These are phyloP conservation scores for Drosophila lacicola DNA, from an alignment of 2,888 invertebrate genomes.

Conservation along the genomic window DNA sequence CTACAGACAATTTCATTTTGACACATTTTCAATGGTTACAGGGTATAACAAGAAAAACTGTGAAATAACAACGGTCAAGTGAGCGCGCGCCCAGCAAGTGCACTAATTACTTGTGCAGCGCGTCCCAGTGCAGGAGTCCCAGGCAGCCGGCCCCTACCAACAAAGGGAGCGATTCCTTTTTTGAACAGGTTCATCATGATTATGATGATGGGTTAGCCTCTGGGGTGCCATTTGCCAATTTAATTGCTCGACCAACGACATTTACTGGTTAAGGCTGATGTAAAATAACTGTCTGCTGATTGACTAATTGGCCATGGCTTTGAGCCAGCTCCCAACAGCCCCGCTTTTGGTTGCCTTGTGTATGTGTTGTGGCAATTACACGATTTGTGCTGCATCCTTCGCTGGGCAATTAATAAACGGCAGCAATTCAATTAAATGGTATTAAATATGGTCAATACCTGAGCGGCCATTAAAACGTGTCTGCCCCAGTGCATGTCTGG, in stretches of 20 bases:
- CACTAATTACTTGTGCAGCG: slow-evolving; percentile 68
- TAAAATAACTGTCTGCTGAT: slow-evolving; percentile 61
- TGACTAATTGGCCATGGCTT: slow-evolving; percentile 65
- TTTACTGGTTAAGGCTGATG: slow-evolving; percentile 31
- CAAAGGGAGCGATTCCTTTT: slow-evolving; percentile 6
- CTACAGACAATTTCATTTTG: background rate
- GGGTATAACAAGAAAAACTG: slow-evolving; percentile 20
- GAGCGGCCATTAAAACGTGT: slow-evolving; percentile 28
- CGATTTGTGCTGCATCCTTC: slow-evolving; percentile 55
- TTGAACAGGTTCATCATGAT: slow-evolving; percentile 23
- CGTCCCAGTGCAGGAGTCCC: slow-evolving; percentile 33
- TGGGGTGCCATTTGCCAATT: slow-evolving; percentile 45
- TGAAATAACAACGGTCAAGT: slow-evolving; percentile 63
- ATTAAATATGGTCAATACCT: slow-evolving; percentile 63
- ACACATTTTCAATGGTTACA: slow-evolving; percentile 1
- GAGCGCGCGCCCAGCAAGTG: slow-evolving; percentile 48
- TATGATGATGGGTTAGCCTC: slow-evolving; percentile 35
- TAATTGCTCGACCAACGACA: slow-evolving; percentile 42
- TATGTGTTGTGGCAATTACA: slow-evolving; percentile 31
- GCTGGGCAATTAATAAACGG: slow-evolving; percentile 54
- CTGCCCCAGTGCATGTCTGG: slow-evolving; percentile 11
- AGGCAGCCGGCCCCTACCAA: background rate
- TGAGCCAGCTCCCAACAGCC: background rate
- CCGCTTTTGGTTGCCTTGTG: background rate
- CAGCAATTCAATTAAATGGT: slow-evolving; percentile 69